Evolutionary conservation across 92 coral and sea anemone species (phyloP), one percentile per base, ranked within the genome.

Genomic region (Diadumene lineata): DNA sequence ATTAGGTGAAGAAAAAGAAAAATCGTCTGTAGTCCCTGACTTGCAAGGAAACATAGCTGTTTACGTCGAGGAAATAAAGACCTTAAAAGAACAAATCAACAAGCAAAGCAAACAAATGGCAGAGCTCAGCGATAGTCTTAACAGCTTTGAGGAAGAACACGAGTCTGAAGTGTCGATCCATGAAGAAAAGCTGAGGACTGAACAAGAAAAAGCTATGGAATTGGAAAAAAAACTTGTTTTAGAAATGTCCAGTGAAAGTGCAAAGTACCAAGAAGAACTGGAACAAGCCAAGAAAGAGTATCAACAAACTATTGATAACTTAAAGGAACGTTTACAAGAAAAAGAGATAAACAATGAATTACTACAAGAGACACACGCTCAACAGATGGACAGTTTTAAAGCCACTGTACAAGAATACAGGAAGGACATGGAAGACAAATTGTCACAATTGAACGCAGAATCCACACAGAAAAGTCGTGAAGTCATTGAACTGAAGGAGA

Each of bases 121-220:
- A 1, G 97, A 91, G 81, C 82, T 91, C 1, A 92, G 87, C 68
- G 97, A 91, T 51, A 91, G 85, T 70, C 31, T 91, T 65, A 88
- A 87, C 50, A 91, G 97, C 79, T 91, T 84, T 56, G 97, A 91
- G 72, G 97, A 91, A 25, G 97, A 91, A 55, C 93, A 91, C 44
- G 81, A 76, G 31, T 88, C 89, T 1, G 97, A 91, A 25, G 85
- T 91, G 9, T 81, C 84, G 23, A 79, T 81, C 64, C 89, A 63
- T 34, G 84, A 91, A 31, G 93, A 60, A 9, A 78, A 72, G 43
- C 70, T 91, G 60, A 87, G 83, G 25, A 87, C 78, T 28, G 90
- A 91, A 23, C 97, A 91, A 27, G 88, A 84, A 66, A 86, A 87
- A 50, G 89, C 97, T 13, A 92, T 88, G 7, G 92, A 87, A 71